Evolutionary conservation across 2,797 vertebrate species (phyloP).

Genomic region (Cichlasoma orientale): DNA sequence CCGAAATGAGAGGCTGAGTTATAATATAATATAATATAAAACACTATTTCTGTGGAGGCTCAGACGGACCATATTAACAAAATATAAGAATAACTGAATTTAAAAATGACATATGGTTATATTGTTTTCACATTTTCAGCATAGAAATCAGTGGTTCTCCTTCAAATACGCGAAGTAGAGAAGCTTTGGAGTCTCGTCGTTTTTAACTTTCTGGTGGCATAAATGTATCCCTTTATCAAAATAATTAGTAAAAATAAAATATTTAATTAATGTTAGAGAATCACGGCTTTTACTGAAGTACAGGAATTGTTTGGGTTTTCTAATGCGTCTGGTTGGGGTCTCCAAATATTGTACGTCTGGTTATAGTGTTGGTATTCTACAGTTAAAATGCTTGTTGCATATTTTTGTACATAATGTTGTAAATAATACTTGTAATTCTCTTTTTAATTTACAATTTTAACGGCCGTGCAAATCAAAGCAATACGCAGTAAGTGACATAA

Average conservation of each 20-base stretch:
- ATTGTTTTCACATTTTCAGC: background rate
- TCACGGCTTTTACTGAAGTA: rapidly evolving
- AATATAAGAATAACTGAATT: background rate
- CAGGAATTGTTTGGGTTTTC: background rate
- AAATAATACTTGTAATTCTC: constrained; percentile 52
- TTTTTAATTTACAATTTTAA: constrained; percentile 37
- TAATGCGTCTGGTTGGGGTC: background rate
- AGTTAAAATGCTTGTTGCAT: constrained; percentile 50
- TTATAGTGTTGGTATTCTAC: constrained; percentile 1
- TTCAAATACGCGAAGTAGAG: background rate
- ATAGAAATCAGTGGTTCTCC: background rate
- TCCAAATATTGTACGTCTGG: background rate
- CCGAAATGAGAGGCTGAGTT: background rate
- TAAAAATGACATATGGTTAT: background rate
- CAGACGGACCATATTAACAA: background rate
- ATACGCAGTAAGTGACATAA: constrained; percentile 24
- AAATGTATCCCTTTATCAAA: background rate
- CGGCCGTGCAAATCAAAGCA: constrained; percentile 3
- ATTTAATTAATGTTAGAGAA: background rate
- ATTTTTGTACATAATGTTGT: constrained; percentile 72
- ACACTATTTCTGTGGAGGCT: background rate
- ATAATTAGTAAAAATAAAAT: background rate
- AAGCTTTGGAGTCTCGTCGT: background rate
- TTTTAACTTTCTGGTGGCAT: background rate
- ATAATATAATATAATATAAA: background rate